Conservation (phyloP, 2,797 vertebrate genomes). For the Saxicola maurus region DNA sequence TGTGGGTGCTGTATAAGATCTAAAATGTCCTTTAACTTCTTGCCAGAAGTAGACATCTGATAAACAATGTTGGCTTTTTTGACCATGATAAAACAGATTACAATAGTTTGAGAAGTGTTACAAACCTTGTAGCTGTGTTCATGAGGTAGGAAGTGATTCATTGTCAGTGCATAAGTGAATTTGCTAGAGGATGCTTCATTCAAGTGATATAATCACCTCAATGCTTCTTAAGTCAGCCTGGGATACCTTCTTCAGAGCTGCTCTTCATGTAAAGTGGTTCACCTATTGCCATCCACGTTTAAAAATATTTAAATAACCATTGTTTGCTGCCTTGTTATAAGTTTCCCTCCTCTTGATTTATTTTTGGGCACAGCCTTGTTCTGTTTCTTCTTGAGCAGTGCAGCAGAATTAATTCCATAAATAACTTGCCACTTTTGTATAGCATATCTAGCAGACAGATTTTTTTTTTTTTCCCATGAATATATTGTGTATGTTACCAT, state of each 20-base stretch:
- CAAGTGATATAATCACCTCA: conserved; percentile 7
- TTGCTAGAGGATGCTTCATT: background rate
- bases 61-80: background rate
- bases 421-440: background rate
- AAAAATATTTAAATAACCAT: conserved; percentile 5
- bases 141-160: background rate
- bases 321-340: conserved; percentile 33
- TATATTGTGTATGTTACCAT: conserved; percentile 2
- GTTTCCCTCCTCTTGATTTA: conserved; percentile 25
- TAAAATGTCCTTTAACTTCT: background rate
- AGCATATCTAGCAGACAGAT: background rate
- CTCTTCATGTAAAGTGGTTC: background rate
- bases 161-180: background rate
- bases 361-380: conserved; percentile 38
- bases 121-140: background rate
- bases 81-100: background rate
- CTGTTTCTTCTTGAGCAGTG: conserved; percentile 23
- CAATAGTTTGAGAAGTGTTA: background rate
- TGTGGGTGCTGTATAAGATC: background rate
- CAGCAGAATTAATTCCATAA: conserved; percentile 49
- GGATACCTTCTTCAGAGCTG: background rate
- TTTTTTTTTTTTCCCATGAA: background rate
- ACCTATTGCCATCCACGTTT: background rate
- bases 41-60: background rate
- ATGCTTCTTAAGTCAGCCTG: background rate